These are phyloP conservation scores for Myripristis murdjan DNA, from an alignment of 2,797 vertebrate species.

Conservation along the genomic window DNA sequence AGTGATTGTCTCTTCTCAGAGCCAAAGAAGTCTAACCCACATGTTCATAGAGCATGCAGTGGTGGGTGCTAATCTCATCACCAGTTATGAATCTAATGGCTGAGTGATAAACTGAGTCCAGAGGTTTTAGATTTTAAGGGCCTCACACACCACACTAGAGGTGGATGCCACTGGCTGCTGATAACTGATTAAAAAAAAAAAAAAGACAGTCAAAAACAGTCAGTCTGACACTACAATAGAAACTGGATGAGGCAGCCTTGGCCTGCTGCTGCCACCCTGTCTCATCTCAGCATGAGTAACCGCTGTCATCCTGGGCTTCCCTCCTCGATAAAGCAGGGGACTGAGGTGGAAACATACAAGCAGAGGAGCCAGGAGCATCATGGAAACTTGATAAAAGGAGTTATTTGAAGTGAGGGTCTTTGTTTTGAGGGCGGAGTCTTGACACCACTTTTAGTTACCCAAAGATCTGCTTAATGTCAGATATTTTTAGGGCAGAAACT, in stretches of 20 bases:
- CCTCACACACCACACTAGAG: too few relatives aligned
- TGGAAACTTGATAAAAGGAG: constrained; percentile 63
- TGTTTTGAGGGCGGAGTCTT: constrained; percentile 66
- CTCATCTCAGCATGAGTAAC: constrained; percentile 31
- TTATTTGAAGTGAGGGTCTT: constrained; percentile 29
- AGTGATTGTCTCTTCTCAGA: too few relatives aligned
- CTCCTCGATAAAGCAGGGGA: constrained; percentile 35
- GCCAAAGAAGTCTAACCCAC: too few relatives aligned
- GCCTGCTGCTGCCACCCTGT: constrained; percentile 8
- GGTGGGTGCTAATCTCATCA: too few relatives aligned
- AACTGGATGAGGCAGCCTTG: too few relatives aligned
- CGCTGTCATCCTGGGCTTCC: constrained; percentile 33
- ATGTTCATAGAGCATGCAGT: too few relatives aligned
- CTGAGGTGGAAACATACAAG: constrained; percentile 7
- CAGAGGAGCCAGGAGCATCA: constrained; percentile 36
- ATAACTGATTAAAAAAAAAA: too few relatives aligned
- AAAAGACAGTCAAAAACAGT: too few relatives aligned
- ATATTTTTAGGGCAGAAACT: constrained; percentile 65
- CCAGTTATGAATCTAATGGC: too few relatives aligned
- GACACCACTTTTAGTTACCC: constrained; percentile 65
- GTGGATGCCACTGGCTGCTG: too few relatives aligned
- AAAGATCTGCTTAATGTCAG: constrained; percentile 63
- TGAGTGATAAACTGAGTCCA: too few relatives aligned
- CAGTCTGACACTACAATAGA: neutral
- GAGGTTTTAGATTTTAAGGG: too few relatives aligned